phyloP scores from a whole-genome alignment of 2,888 invertebrate species.

The Cylloceria caligata region DNA sequence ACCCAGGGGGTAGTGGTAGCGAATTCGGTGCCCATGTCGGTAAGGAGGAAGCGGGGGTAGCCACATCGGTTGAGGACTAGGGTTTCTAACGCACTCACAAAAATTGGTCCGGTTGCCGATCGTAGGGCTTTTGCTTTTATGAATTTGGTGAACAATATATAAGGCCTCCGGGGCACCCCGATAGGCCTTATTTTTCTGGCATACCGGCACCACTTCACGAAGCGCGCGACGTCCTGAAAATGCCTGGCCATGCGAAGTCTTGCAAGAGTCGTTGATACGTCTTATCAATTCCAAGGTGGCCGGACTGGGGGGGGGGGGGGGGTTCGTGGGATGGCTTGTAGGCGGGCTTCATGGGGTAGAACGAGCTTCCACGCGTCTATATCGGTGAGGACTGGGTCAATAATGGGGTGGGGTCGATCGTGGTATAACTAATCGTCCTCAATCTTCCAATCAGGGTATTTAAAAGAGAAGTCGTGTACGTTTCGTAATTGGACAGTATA shows the following conservation, averaged over 20 bases:
- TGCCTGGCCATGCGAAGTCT: neutral
- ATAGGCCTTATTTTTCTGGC: neutral
- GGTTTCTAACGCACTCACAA: too few relatives aligned
- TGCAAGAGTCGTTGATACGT: too few relatives aligned
- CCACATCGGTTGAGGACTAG: too few relatives aligned
- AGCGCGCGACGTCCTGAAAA: neutral
- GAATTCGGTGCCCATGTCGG: too few relatives aligned
- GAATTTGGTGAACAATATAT: neutral
- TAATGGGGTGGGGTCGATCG: conserved; percentile 39
- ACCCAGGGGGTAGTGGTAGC: too few relatives aligned
- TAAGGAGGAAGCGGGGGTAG: too few relatives aligned
- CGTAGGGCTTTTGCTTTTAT: too few relatives aligned
- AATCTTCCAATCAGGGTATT: conserved; percentile 51
- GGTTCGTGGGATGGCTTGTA: conserved; percentile 43
- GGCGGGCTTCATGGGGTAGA: conserved; percentile 54
- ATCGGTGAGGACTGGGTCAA: conserved; percentile 36
- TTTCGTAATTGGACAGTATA: conserved; percentile 7
- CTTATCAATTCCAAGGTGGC: neutral
- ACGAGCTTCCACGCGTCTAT: conserved; percentile 69
- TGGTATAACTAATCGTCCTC: conserved; percentile 30
- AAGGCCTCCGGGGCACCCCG: neutral
- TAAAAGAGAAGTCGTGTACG: conserved; percentile 12
- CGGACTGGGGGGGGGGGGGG: neutral
- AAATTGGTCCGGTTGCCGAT: too few relatives aligned
- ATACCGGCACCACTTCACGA: neutral